Evolutionary conservation across 1,140 invertebrate genomes (phyloP), one percentile per base, ranked within the genome.

Genomic region (Drosophila teissieri): DNA sequence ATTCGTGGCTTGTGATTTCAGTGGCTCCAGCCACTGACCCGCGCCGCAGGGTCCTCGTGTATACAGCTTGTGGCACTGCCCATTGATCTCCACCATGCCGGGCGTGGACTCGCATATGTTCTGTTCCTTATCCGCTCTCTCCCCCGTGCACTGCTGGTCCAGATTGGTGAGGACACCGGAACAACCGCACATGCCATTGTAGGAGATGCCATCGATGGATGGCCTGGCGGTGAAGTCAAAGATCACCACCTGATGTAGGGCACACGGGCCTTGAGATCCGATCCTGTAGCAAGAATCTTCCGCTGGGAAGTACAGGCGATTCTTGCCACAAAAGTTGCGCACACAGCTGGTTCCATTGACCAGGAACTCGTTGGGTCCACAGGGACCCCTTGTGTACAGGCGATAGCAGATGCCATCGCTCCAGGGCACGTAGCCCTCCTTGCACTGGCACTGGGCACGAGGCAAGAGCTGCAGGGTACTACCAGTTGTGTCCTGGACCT

Each of bases 141-240:
- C 76, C 6, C 65, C 48, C 1, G 81, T 62, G 54, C 92, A 92
- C 51, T 91, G 78, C 57, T 92, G 91, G 44, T 92, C 92, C 37
- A 92, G 69, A 60, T 91, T 92, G 36, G 73, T 90, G 10, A 92
- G 80, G 22, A 92, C 81, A 3, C 91, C 93, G 0, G 93, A 94
- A 77, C 96, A 97, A 3, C 94, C 95, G 70, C 96, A 97, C 4
- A 96, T 94, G 0, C 96, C 96, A 58, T 96, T 96, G 80, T 96
- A 96, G n/a, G 96, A 96, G 17, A 97, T 94, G 0, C 96, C 96
- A 73, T 97, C 96, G 0, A 96, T 74, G 0, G 96, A 96, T 0
- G 96, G 96, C 14, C 95, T 92, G 0, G 95, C 94, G 2, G 94
- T 95, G 73, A 96, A 96, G 92, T 97, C 96, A 80, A 96, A 97